phyloP scores from a whole-genome alignment of 2,888 invertebrate genomes.

The Meteorus colon region DNA sequence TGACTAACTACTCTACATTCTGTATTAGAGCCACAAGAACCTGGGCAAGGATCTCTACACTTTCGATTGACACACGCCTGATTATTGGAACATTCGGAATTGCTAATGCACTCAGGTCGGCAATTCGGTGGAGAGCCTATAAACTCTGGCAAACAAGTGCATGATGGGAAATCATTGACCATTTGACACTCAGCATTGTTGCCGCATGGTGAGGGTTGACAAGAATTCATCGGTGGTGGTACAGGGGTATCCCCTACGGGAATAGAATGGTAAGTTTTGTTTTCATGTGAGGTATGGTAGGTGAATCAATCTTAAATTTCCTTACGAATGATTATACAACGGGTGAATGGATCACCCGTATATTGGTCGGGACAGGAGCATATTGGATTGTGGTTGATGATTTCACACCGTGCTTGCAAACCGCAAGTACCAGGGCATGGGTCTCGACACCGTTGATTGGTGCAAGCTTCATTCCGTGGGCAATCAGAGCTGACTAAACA shows the following conservation, averaged over 20 bases:
- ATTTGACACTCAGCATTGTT: conserved; percentile 80
- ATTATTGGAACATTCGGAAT: conserved; percentile 83
- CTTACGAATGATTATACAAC: conserved; percentile 78
- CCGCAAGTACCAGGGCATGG: conserved; percentile 78
- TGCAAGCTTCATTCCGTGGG: conserved; percentile 78
- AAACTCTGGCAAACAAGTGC: conserved; percentile 81
- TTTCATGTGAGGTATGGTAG: conserved; percentile 10
- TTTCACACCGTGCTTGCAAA: conserved; percentile 76
- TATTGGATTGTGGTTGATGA: conserved; percentile 80
- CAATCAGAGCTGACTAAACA: conserved; percentile 82
- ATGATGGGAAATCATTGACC: conserved; percentile 76
- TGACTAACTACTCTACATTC: conserved; percentile 84
- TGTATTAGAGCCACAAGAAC: conserved; percentile 82
- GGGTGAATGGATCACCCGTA: conserved; percentile 77
- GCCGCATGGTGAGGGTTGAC: conserved; percentile 71
- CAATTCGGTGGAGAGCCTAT: conserved; percentile 84
- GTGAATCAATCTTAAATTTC: conserved; percentile 43
- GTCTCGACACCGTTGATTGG: conserved; percentile 80
- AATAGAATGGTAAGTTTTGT: neutral
- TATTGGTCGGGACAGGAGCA: conserved; percentile 78
- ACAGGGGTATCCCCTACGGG: conserved; percentile 46
- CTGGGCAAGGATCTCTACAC: conserved; percentile 84
- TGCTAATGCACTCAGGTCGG: conserved; percentile 84
- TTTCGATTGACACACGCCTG: conserved; percentile 85
- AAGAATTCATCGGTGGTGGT: conserved; percentile 57